phyloP scores from a whole-genome alignment of 2,113 vertebrate genomes.

The Hippoglossus stenolepis region DNA sequence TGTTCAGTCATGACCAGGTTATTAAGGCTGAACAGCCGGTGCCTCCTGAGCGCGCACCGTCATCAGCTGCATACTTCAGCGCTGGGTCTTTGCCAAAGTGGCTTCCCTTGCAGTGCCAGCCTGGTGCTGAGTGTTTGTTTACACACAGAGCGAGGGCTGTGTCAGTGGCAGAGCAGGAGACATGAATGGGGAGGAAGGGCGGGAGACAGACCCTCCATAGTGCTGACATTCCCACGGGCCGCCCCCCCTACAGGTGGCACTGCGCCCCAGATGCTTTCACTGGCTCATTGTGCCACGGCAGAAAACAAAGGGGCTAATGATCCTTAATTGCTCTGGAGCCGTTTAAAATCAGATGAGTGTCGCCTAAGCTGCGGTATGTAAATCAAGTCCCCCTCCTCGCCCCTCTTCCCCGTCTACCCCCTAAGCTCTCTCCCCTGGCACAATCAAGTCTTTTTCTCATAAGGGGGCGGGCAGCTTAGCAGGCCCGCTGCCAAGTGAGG shows the following conservation, averaged over 20 bases:
- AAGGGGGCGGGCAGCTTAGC: constrained; percentile 77
- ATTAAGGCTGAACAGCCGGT: constrained; percentile 59
- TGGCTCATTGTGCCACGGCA: constrained; percentile 58
- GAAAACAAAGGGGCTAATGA: constrained; percentile 85
- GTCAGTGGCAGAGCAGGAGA: constrained; percentile 63
- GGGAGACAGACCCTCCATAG: constrained; percentile 59
- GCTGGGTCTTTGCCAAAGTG: constrained; percentile 73
- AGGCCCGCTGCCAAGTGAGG: constrained; percentile 82
- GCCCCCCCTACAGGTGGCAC: constrained; percentile 55
- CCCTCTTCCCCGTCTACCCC: constrained; percentile 55
- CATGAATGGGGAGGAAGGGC: constrained; percentile 54
- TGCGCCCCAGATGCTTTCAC: constrained; percentile 57
- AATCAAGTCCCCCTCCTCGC: constrained; percentile 76
- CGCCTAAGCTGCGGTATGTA: constrained; percentile 82
- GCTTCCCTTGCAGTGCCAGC: constrained; percentile 72
- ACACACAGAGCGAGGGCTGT: constrained; percentile 67
- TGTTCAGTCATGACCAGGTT: constrained; percentile 49
- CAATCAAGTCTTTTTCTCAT: constrained; percentile 84
- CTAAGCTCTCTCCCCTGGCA: constrained; percentile 79
- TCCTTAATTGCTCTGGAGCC: constrained; percentile 84
- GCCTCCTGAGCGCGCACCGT: constrained; percentile 42
- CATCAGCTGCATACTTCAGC: constrained; percentile 64
- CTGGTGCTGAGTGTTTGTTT: constrained; percentile 77
- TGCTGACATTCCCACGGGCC: constrained; percentile 77
- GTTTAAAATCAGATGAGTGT: constrained; percentile 84